phyloP scores from a whole-genome alignment of 2,888 invertebrate species.

The Eurois occulta region DNA sequence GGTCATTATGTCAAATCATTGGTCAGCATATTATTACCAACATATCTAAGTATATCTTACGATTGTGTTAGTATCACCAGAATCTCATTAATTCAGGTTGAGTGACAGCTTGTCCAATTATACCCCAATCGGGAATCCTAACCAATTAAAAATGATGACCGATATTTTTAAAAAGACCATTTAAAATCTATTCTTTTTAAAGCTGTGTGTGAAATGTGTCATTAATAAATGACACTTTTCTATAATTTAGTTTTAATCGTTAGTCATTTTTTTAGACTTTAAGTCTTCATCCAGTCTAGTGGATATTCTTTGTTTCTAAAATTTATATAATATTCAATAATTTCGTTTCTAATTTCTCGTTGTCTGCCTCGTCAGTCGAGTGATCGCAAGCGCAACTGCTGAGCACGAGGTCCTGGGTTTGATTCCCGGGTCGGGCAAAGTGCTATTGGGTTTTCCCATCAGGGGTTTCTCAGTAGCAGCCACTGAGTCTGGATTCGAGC shows the following conservation, averaged over 20 bases:
- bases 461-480: no score
- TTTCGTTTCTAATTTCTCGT: background rate
- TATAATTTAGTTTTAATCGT: background rate
- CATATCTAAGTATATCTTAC: conserved; percentile 25
- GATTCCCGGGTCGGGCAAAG: no score
- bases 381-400: no score
- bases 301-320: background rate
- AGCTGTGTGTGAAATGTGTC: background rate
- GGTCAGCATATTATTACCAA: conserved; percentile 5
- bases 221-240: background rate
- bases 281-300: background rate
- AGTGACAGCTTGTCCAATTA: conserved; percentile 76
- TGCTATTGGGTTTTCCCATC: no score
- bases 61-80: conserved; percentile 49
- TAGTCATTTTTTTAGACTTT: background rate
- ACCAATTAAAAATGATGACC: conserved; percentile 70
- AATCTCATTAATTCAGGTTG: conserved; percentile 70
- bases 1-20: conserved; percentile 14
- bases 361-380: no score
- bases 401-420: no score
- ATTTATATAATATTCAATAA: no score
- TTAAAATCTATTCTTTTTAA: background rate
- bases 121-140: conserved; percentile 69
- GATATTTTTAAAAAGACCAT: conserved; percentile 38
- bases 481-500: no score